Evolutionary conservation across 2,113 vertebrate species (phyloP).

Genomic region (Ciconia maguari): DNA sequence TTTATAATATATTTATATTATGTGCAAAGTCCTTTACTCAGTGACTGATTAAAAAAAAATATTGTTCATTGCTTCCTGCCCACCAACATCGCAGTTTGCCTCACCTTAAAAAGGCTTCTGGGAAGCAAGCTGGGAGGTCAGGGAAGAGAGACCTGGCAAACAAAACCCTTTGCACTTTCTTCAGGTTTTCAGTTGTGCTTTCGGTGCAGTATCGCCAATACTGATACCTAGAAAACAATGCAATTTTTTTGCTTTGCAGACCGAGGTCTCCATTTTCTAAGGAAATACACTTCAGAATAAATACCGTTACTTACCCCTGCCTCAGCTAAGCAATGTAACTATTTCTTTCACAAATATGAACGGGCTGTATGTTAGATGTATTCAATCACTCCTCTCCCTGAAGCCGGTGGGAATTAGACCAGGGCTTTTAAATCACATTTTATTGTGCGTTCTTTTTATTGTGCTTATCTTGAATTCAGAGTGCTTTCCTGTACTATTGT

Average conservation of each 20-base stretch:
- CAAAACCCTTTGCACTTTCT: neutral
- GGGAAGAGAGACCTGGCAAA: neutral
- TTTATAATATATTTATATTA: neutral
- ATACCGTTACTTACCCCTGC: neutral
- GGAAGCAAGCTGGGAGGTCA: neutral
- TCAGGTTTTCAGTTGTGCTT: neutral
- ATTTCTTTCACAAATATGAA: neutral
- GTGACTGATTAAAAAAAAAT: neutral
- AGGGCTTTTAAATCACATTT: neutral
- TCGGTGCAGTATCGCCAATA: fast-evolving
- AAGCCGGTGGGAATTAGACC: neutral
- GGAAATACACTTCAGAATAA: neutral
- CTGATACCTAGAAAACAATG: neutral
- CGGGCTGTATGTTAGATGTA: neutral
- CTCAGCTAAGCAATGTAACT: neutral
- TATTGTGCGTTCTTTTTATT: neutral
- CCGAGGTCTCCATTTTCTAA: neutral
- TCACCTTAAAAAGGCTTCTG: neutral
- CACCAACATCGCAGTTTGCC: neutral
- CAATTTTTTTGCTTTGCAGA: neutral
- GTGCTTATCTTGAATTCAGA: neutral
- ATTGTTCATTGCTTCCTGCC: neutral
- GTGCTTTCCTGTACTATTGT: neutral
- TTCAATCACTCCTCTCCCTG: neutral
- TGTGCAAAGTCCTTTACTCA: neutral